Percentiles rank a stretch among this genome's conserved stretches.
These are phyloP conservation scores for Sturnira hondurensis DNA, from an alignment of 2,113 vertebrate species.

Conservation along the genomic window DNA sequence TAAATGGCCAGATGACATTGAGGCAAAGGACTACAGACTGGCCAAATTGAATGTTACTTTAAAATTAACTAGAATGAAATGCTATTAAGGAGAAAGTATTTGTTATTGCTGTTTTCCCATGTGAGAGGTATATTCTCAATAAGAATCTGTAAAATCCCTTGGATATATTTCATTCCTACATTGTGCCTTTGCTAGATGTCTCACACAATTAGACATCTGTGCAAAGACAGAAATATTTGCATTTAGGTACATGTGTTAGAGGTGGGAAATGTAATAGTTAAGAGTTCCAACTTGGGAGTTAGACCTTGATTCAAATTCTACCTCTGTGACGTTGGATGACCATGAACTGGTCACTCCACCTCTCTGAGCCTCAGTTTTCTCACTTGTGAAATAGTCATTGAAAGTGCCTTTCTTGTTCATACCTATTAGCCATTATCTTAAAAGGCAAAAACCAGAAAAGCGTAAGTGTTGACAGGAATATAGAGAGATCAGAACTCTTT, in stretches of 20 bases:
- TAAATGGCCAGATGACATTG: not conserved
- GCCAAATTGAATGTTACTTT: not conserved
- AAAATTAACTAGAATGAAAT: slow-evolving; percentile 40
- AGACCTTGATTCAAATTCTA: slow-evolving; percentile 3
- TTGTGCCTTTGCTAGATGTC: slow-evolving; percentile 45
- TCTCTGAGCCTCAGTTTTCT: slow-evolving; percentile 17
- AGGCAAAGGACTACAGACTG: not conserved
- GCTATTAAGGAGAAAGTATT: slow-evolving; percentile 23
- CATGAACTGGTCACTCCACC: not conserved
- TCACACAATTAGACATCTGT: slow-evolving; percentile 50
- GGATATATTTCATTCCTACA: not conserved
- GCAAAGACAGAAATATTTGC: slow-evolving; percentile 36
- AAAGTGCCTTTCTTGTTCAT: not conserved
- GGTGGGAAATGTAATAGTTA: slow-evolving; percentile 17
- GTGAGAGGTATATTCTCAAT: slow-evolving; percentile 25
- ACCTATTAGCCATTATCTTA: not conserved
- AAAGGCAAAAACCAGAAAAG: not conserved
- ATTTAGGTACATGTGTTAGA: slow-evolving; percentile 16
- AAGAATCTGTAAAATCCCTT: slow-evolving; percentile 3
- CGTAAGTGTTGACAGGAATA: not conserved
- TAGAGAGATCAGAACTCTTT: not conserved
- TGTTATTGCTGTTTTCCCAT: not conserved
- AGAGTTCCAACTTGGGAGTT: not conserved
- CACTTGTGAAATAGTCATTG: not conserved
- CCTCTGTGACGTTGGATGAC: not conserved